A percentile compares a stretch with the other conserved stretches of the same genome.
These are phyloP conservation scores for Mobula birostris DNA, from an alignment of 2,113 vertebrate species.

Conservation along the genomic window DNA sequence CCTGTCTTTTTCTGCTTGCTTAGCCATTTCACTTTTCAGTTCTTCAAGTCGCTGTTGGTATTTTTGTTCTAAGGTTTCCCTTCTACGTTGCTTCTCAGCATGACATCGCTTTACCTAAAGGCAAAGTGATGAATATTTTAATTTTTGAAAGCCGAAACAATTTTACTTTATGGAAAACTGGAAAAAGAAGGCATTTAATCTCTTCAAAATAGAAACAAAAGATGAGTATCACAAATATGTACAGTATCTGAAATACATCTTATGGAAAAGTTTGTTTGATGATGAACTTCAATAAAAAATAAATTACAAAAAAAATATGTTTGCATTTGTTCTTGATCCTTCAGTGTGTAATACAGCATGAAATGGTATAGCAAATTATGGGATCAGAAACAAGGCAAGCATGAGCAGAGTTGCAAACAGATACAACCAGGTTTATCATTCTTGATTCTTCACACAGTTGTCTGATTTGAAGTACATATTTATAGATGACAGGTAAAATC, in stretches of 20 bases:
- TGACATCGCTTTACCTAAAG: constrained; percentile 73
- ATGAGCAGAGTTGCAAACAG: neutral
- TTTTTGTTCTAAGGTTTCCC: constrained; percentile 63
- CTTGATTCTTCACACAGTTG: neutral
- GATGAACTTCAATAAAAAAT: no score
- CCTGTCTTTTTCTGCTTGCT: constrained; percentile 73
- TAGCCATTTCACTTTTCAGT: constrained; percentile 69
- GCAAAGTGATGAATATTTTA: constrained; percentile 7
- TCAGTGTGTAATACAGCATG: neutral
- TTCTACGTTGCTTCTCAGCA: constrained; percentile 65
- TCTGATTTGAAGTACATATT: neutral
- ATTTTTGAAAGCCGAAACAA: neutral
- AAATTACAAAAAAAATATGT: neutral
- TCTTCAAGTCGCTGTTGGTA: constrained; percentile 63
- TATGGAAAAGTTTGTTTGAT: no score
- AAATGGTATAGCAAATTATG: neutral
- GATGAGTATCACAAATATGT: neutral
- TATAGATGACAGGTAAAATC: neutral
- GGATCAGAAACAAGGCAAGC: neutral
- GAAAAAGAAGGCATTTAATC: neutral
- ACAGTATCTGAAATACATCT: no score
- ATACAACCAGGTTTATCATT: neutral
- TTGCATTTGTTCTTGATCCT: neutral
- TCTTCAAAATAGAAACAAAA: neutral
- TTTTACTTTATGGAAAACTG: neutral